A percentile compares a stretch with the other conserved stretches of the same genome.
Conservation (phyloP, 2,888 invertebrate species). For the Ormyrus nitidulus region DNA sequence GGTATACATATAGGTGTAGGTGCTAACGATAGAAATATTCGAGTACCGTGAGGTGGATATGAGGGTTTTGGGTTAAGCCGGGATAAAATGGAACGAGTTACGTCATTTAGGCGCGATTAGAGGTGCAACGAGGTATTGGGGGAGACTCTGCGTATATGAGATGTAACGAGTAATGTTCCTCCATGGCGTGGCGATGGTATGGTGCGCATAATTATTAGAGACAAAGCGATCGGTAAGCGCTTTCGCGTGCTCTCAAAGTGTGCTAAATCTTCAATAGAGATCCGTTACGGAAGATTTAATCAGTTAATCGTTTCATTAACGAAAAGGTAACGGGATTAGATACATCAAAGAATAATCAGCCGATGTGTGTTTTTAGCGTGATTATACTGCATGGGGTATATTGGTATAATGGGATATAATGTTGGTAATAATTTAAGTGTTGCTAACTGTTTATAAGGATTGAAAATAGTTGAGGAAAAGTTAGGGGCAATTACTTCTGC, state of each 20-base stretch:
- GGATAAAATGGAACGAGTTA: conserved; percentile 49
- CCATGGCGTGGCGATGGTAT: too few species aligned
- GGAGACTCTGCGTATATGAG: too few species aligned
- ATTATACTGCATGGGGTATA: too few species aligned
- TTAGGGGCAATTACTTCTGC: too few species aligned
- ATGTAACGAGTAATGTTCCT: too few species aligned
- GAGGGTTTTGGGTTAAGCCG: conserved; percentile 34
- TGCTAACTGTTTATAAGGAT: too few species aligned
- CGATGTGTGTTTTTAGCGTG: too few species aligned
- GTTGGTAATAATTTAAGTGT: too few species aligned
- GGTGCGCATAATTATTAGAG: conserved; percentile 14
- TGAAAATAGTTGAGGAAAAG: too few species aligned
- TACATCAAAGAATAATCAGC: too few species aligned
- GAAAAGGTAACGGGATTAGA: neutral
- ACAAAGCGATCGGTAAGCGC: conserved; percentile 3
- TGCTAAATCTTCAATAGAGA: neutral
- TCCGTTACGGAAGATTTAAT: neutral
- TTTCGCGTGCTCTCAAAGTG: conserved; percentile 8
- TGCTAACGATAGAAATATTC: conserved; percentile 23
- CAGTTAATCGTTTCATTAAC: neutral
- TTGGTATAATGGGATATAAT: too few species aligned
- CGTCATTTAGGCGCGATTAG: conserved; percentile 36
- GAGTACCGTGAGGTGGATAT: neutral
- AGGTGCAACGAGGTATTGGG: conserved; percentile 12
- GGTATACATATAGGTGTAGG: too few species aligned